Evolutionary conservation across 2,888 invertebrate species (phyloP).

Genomic region (Brassicogethes aeneus): DNA sequence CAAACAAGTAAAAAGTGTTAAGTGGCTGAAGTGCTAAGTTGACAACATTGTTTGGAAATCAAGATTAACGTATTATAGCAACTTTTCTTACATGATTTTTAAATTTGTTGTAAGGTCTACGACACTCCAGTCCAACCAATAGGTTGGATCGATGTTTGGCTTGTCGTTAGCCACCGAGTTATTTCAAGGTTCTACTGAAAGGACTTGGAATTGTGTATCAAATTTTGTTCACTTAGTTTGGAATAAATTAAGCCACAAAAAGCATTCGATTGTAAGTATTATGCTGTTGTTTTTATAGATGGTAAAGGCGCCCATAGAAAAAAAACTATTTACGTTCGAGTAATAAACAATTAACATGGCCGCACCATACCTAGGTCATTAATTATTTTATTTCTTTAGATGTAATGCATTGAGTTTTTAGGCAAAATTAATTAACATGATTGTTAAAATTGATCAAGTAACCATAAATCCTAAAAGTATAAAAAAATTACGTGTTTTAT

Average conservation of each 20-base stretch:
- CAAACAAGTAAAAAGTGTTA: neutral
- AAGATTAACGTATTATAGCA: neutral
- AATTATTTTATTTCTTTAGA: constrained; percentile 3
- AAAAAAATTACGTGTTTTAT: too few species aligned
- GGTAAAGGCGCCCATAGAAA: constrained; percentile 2
- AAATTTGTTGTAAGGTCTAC: constrained; percentile 20
- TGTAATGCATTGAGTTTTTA: constrained; percentile 5
- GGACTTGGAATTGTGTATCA: constrained; percentile 55
- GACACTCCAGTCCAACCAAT: constrained; percentile 31
- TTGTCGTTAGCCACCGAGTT: constrained; percentile 55
- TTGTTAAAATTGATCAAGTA: too few species aligned
- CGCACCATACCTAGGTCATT: constrained; percentile 5
- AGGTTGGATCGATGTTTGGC: constrained; percentile 62
- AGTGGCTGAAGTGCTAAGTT: neutral
- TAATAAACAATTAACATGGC: constrained; percentile 23
- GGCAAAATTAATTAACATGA: constrained; percentile 3
- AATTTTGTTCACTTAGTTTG: constrained; percentile 38
- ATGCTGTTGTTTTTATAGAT: constrained; percentile 6
- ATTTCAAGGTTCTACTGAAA: constrained; percentile 58
- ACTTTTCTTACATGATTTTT: constrained; percentile 25
- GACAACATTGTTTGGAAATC: neutral
- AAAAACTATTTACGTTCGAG: constrained; percentile 13
- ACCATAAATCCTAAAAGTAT: too few species aligned
- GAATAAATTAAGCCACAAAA: constrained; percentile 46
- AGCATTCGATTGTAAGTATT: constrained; percentile 35